Percentiles rank a stretch among this genome's conserved stretches.
Evolutionary conservation across 2,113 vertebrate species (phyloP).

Genomic region (Sapayoa aenigma): DNA sequence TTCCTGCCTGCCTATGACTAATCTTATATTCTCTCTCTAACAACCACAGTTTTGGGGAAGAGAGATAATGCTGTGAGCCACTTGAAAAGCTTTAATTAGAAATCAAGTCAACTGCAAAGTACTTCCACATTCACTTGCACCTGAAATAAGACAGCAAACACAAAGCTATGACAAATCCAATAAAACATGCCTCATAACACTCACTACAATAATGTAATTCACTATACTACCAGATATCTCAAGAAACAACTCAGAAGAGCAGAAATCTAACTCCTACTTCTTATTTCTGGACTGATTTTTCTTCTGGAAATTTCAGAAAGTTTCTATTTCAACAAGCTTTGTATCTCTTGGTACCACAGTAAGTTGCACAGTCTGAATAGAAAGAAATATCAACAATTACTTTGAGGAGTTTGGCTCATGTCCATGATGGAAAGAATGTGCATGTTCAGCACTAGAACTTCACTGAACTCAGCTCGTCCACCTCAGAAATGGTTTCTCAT

Average conservation of each 20-base stretch:
- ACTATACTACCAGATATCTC: background rate
- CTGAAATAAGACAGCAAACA: conserved; percentile 36
- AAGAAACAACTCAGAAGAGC: background rate
- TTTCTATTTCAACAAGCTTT: background rate
- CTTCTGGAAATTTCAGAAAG: background rate
- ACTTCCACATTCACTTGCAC: conserved; percentile 54
- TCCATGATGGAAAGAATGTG: conserved; percentile 22
- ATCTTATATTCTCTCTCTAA: background rate
- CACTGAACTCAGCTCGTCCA: background rate
- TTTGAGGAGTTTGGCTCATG: conserved; percentile 22
- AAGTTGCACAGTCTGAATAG: background rate
- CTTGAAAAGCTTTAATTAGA: conserved; percentile 58
- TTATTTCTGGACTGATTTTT: background rate
- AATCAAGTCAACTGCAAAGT: conserved; percentile 58
- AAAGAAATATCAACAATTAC: conserved; percentile 32
- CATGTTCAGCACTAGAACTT: background rate
- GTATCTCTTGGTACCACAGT: background rate
- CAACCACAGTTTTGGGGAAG: background rate
- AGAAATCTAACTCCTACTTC: background rate
- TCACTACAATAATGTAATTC: background rate
- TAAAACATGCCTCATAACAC: background rate
- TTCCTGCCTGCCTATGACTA: background rate
- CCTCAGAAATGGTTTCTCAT: background rate
- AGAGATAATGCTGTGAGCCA: background rate
- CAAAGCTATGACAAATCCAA: conserved; percentile 20